Evolutionary conservation across 2,888 invertebrate genomes (phyloP), one percentile per base, ranked within the genome.

Genomic region (Xylota segnis): DNA sequence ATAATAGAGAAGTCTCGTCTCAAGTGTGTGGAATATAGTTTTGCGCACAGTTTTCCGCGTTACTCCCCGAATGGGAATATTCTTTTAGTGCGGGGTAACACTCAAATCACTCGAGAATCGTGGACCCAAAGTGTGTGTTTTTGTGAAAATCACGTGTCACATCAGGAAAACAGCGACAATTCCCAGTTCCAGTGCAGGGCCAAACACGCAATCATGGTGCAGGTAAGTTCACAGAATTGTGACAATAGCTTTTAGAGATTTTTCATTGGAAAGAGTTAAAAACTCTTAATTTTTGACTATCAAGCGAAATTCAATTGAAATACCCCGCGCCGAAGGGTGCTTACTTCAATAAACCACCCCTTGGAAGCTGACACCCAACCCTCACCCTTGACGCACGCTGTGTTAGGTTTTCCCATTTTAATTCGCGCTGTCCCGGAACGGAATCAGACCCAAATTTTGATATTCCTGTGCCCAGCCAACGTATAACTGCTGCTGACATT

Each of bases 351-450:
- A 59, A 82, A 72, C 71, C 68, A 76, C 61, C 86, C 86, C 76
- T 86, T 71, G 54, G 54, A 29, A 77, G 52, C 58, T 65, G 82
- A 47, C 75, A 79, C 78, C 79, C 68, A 63, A 40, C 9, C 32
- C 27, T 75, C 79, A 84, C 84, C 84, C 84, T 79, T 58, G 45
- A 40, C 71, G 58, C 56, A 45, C 43, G 27, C 58, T 34, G 52
- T 71, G 61, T 78, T 70, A 66, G 50, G 43, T 72, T 71, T 72
- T 72, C 71, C 70, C 63, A 76, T 71, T 74, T 76, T 76, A 68
- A 82, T 71, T 86, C 82, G 76, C 82, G 71, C 72, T 86, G 82
- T 86, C 86, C 86, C 82, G 68, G 47, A 82, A 82, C 82, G 86
- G 82, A 86, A 86, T 86, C 82, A 45, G 76, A 43, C 86, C 82